Evolutionary conservation across 2,113 vertebrate species (phyloP).

Genomic region (Nettapus auritus): DNA sequence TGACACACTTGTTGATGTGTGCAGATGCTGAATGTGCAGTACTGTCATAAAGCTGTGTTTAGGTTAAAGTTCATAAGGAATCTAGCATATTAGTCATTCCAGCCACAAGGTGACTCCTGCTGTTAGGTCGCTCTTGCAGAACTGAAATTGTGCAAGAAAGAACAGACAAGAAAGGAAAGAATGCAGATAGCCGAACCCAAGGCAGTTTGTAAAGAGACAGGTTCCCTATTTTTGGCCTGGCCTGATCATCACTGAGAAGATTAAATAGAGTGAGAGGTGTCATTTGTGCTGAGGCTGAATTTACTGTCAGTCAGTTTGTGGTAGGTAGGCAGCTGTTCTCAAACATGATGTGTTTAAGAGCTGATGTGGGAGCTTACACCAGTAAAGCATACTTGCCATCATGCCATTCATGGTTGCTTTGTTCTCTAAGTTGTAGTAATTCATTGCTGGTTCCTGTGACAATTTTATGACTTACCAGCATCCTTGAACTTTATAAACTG

Average conservation of each 20-base stretch:
- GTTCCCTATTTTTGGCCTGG: background rate
- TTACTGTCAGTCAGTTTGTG: rapidly evolving
- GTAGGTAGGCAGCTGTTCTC: background rate
- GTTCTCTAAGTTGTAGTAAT: background rate
- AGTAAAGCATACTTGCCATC: background rate
- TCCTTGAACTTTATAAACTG: background rate
- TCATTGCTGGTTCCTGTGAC: background rate
- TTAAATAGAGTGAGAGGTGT: background rate
- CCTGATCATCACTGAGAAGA: background rate
- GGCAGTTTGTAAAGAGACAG: background rate
- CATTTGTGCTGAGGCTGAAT: background rate
- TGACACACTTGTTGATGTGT: background rate
- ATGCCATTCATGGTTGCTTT: background rate
- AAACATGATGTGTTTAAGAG: background rate
- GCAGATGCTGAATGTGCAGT: background rate
- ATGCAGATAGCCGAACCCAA: background rate
- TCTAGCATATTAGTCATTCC: background rate
- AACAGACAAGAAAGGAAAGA: background rate
- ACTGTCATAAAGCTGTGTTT: background rate
- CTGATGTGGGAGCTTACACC: background rate
- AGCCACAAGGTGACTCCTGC: background rate
- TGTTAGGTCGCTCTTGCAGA: background rate
- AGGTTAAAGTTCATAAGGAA: background rate
- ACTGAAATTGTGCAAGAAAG: background rate
- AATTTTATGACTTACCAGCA: background rate